A percentile compares a stretch with the other conserved stretches of the same genome.
phyloP scores from a whole-genome alignment of 2,888 invertebrate species.

The Drosophila multiciliata region DNA sequence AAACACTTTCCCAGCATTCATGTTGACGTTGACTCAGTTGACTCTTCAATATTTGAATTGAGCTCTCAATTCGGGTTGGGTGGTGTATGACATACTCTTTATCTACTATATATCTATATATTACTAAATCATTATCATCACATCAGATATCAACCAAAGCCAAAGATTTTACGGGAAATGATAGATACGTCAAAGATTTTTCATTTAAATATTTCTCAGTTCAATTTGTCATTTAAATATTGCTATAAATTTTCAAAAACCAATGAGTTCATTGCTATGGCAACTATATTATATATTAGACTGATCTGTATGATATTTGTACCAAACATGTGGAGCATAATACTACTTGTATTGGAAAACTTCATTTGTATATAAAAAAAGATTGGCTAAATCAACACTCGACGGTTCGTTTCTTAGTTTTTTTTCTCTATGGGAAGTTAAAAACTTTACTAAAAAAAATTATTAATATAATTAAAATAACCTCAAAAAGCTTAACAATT shows the following conservation, averaged over 20 bases:
- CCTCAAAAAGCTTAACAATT: too few relatives aligned
- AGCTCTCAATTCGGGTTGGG: conserved; percentile 2
- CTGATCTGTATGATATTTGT: rapidly evolving
- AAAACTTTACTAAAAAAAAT: too few relatives aligned
- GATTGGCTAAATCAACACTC: neutral
- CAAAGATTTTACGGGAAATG: neutral
- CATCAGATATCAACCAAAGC: neutral
- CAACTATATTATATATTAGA: neutral
- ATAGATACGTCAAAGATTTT: neutral
- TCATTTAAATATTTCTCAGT: too few relatives aligned
- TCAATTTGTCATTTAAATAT: neutral
- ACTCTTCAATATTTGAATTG: neutral
- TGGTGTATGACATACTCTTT: neutral
- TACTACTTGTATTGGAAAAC: neutral
- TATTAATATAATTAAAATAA: too few relatives aligned
- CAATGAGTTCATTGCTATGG: rapidly evolving
- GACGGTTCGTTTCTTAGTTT: neutral
- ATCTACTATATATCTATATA: neutral
- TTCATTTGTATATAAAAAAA: neutral
- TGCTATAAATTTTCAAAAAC: rapidly evolving
- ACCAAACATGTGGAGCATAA: rapidly evolving
- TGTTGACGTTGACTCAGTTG: too few relatives aligned
- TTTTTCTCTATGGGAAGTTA: neutral
- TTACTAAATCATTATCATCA: too few relatives aligned
- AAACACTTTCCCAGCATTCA: neutral